Base-by-base conservation (phyloP, 1,140 invertebrate genomes). In the Drosophila mojavensis region DNA sequence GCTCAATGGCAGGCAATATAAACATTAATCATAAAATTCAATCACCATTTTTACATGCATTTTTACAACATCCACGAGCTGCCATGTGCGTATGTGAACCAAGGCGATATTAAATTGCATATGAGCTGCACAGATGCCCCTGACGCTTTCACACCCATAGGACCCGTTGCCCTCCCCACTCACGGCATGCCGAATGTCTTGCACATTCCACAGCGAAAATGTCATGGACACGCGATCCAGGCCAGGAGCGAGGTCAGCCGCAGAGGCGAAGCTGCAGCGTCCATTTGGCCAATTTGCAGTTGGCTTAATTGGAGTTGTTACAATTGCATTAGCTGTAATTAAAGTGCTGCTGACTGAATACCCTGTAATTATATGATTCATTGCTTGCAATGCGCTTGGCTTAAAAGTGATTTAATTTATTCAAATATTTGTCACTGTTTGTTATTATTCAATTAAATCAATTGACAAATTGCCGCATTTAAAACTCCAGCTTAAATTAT, bases 31-130 rank as follows among this genome's bases (percentile, higher is more conserved):
- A 83, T 74, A 80, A 79, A 69, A 89, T 78, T 78, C 80, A 88
- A 88, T 88, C 71, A 78, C 66, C 72, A 86, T 80, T 89, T 82
- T 88, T 78, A 89, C 83, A 89, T 83, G 79, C 50, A 89, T 89
- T 83, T 77, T 88, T 83, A 51, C 83, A 76, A 80, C 77, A 85
- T 82, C 53, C 28, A 20, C 36, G 17, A 50, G 45, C 54, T n/a
- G 7, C 36, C 30, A 60, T 60, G 58, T 64, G 64, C 58, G n/a
- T 13, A 24, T 60, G 20, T n/a, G 33, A 48, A 24, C 20, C 54
- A 65, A 67, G 50, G 71, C 53, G 10, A 55, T 9, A 4, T 2
- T 9, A 41, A 41, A 36, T 74, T 56, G 47, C 60, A 69, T n/a
- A 17, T 33, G 36, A 24, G 47, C 28, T 17, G 54, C 54, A 41